These are phyloP conservation scores for Anthrax anthrax DNA, from an alignment of 2,888 invertebrate species.

Conservation along the genomic window DNA sequence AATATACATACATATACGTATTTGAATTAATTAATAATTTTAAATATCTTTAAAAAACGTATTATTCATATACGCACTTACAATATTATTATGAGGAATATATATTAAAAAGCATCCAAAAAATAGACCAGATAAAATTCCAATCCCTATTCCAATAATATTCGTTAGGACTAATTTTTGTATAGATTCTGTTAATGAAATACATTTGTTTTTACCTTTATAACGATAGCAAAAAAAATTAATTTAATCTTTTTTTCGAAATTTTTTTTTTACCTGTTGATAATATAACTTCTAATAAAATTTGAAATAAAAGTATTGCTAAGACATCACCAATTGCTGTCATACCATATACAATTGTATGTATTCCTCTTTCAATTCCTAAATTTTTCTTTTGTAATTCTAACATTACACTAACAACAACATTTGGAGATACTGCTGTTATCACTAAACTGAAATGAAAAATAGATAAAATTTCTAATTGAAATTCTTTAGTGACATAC, in stretches of 20 bases:
- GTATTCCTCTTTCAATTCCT: slow-evolving; percentile 58
- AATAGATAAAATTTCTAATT: too few relatives aligned
- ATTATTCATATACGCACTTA: too few relatives aligned
- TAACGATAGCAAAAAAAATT: background rate
- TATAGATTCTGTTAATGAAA: background rate
- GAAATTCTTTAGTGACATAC: too few relatives aligned
- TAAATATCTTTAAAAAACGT: too few relatives aligned
- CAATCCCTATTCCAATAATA: slow-evolving; percentile 41
- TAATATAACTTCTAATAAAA: slow-evolving; percentile 49
- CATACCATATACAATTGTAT: slow-evolving; percentile 46
- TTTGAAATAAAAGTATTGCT: slow-evolving; percentile 57
- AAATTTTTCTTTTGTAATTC: slow-evolving; percentile 40
- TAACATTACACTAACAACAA: slow-evolving; percentile 55
- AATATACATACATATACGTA: too few relatives aligned
- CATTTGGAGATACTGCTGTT: slow-evolving; percentile 59
- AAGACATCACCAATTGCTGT: slow-evolving; percentile 59
- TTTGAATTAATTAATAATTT: too few relatives aligned
- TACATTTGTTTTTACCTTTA: background rate
- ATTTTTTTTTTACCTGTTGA: slow-evolving; percentile 41
- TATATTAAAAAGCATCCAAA: slow-evolving; percentile 46
- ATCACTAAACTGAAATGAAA: slow-evolving; percentile 40
- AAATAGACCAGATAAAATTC: slow-evolving; percentile 43
- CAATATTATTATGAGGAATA: slow-evolving; percentile 40
- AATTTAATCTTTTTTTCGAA: too few relatives aligned
- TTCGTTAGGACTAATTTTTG: background rate